These are phyloP conservation scores for Amphipyra berbera DNA, from an alignment of 2,888 invertebrate species.

Conservation along the genomic window DNA sequence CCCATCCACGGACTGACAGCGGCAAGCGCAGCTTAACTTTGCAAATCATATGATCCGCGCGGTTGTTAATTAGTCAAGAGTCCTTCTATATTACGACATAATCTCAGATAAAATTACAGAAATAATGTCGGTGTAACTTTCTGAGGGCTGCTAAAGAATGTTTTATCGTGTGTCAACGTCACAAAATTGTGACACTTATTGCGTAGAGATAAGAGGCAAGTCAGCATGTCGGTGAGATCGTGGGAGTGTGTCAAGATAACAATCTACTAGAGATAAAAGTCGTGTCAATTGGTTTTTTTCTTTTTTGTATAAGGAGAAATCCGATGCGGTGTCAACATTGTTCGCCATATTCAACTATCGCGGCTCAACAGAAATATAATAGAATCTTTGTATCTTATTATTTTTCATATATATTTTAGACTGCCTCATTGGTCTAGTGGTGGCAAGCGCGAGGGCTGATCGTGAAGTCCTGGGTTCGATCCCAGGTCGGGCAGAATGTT, in stretches of 20 bases:
- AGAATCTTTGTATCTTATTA: no score
- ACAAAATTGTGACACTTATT: conserved; percentile 33
- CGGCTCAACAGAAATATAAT: neutral
- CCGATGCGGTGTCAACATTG: conserved; percentile 5
- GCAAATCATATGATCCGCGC: no score
- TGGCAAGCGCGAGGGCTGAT: no score
- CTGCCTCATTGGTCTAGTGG: no score
- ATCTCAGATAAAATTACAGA: conserved; percentile 9
- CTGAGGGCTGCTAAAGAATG: conserved; percentile 18
- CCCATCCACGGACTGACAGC: no score
- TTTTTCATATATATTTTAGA: no score
- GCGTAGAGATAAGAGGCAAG: conserved; percentile 19
- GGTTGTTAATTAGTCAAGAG: no score
- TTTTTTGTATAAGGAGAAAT: neutral
- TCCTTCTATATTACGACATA: no score
- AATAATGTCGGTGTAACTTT: conserved; percentile 16
- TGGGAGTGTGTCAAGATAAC: conserved; percentile 24
- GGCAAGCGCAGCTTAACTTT: no score
- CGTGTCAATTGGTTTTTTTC: conserved; percentile 12
- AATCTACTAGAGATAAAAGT: conserved; percentile 23
- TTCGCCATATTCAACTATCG: neutral
- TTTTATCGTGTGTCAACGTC: conserved; percentile 34
- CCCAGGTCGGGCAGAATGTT: no score
- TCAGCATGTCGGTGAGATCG: conserved; percentile 11
- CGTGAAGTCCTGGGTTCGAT: no score